Evolutionary conservation across 2,113 vertebrate genomes (phyloP).

Genomic region (Setophaga petechia): DNA sequence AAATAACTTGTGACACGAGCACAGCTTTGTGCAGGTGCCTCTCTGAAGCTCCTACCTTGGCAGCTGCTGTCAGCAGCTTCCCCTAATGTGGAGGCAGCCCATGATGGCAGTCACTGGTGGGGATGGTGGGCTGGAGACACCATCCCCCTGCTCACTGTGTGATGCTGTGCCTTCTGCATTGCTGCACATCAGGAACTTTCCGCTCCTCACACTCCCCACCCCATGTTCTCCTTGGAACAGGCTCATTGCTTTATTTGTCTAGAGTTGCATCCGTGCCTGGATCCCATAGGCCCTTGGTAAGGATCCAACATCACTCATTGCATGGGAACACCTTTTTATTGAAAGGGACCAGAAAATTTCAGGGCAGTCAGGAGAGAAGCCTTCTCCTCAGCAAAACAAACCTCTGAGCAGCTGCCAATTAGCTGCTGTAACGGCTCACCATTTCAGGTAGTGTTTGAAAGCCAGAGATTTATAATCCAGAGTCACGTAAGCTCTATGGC

Average conservation of each 20-base stretch:
- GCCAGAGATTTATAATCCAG: constrained; percentile 15
- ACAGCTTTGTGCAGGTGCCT: not conserved
- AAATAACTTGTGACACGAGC: not conserved
- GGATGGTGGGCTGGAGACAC: not conserved
- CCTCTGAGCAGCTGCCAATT: not conserved
- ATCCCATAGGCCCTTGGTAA: not conserved
- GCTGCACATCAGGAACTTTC: not conserved
- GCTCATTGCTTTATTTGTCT: not conserved
- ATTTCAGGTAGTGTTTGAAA: constrained; percentile 36
- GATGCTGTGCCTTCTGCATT: not conserved
- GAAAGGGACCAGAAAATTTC: not conserved
- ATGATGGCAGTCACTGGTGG: not conserved
- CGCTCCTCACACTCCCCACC: not conserved
- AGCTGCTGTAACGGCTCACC: not conserved
- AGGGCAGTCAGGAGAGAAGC: not conserved
- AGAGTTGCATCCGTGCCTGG: not conserved
- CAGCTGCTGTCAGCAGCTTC: not conserved
- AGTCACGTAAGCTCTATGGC: not conserved
- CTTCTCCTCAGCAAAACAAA: not conserved
- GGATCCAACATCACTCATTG: not conserved
- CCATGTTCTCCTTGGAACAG: rapidly evolving
- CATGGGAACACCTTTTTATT: not conserved
- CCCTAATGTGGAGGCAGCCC: rapidly evolving
- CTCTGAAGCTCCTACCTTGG: not conserved
- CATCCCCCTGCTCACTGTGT: rapidly evolving